Evolutionary conservation across 2,797 vertebrate genomes (phyloP).

Genomic region (Mus caroli): DNA sequence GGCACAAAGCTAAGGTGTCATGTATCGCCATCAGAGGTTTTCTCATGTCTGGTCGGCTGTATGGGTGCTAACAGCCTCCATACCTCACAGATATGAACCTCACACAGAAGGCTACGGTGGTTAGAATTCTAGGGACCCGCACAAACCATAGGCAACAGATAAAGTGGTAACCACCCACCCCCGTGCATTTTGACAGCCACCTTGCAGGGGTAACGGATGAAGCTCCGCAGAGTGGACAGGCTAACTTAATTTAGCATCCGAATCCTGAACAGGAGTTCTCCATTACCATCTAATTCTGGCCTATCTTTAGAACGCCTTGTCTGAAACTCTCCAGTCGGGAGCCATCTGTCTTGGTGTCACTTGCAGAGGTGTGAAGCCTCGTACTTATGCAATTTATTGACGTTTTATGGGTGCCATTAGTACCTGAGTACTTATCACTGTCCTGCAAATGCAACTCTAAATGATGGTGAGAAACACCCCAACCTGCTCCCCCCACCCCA

Average conservation of each 20-base stretch:
- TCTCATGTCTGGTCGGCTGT: background rate
- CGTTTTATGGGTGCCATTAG: slow-evolving; percentile 88
- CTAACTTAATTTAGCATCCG: slow-evolving; percentile 89
- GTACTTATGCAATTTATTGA: slow-evolving; percentile 90
- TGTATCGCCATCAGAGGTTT: background rate
- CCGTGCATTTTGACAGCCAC: slow-evolving; percentile 86
- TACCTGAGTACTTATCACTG: slow-evolving; percentile 89
- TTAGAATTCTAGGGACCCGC: slow-evolving; percentile 80
- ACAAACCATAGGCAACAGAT: slow-evolving; percentile 70
- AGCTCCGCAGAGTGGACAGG: slow-evolving; percentile 84
- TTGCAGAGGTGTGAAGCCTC: slow-evolving; percentile 86
- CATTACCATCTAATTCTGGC: slow-evolving; percentile 88
- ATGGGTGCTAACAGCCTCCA: background rate
- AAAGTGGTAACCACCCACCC: slow-evolving; percentile 83
- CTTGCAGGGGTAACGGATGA: slow-evolving; percentile 88
- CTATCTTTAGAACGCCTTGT: slow-evolving; percentile 90
- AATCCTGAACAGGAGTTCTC: slow-evolving; percentile 88
- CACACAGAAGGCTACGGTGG: background rate
- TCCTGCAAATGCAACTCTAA: slow-evolving; percentile 90
- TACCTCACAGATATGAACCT: background rate
- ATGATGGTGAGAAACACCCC: slow-evolving; percentile 87
- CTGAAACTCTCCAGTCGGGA: slow-evolving; percentile 87
- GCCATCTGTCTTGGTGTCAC: slow-evolving; percentile 90
- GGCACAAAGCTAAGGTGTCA: background rate
- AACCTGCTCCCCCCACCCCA: slow-evolving; percentile 67